phyloP scores from a whole-genome alignment of 2,888 invertebrate species.

The Petrolisthes cinctipes region DNA sequence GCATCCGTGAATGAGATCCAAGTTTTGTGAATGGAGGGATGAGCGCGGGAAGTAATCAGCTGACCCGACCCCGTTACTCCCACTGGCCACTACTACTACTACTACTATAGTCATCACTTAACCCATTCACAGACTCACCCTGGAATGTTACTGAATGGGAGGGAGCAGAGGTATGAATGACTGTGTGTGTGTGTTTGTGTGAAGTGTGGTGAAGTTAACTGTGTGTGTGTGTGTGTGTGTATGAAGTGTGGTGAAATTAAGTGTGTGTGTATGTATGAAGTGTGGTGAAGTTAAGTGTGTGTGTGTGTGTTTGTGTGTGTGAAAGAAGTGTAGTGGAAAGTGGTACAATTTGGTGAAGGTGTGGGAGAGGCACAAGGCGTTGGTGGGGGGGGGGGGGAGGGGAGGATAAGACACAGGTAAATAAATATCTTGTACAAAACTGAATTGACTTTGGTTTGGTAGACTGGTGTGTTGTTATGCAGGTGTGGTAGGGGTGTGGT shows the following conservation, averaged over 20 bases:
- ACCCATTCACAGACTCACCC: not conserved
- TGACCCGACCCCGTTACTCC: constrained; percentile 38
- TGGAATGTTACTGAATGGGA: not conserved
- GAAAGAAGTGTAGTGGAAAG: not conserved
- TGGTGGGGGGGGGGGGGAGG: no score
- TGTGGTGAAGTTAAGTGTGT: not conserved
- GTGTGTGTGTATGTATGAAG: not conserved
- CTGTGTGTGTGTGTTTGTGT: not conserved
- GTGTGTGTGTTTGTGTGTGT: no score
- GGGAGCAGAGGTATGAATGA: not conserved
- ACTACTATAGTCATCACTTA: not conserved
- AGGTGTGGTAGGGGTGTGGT: not conserved
- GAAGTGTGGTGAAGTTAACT: not conserved
- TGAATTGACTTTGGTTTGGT: no score
- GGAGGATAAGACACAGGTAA: not conserved
- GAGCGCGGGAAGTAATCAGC: constrained; percentile 40
- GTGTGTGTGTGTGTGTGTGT: not conserved
- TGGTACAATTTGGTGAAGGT: not conserved
- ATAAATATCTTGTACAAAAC: no score
- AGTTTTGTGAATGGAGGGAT: constrained; percentile 44
- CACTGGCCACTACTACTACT: not conserved
- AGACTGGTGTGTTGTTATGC: not conserved
- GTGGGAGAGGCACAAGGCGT: not conserved
- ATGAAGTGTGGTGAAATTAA: not conserved
- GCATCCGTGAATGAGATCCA: constrained; percentile 33